Base-by-base conservation (phyloP, 1,140 invertebrate genomes). In the Aphelenchoides besseyi region DNA sequence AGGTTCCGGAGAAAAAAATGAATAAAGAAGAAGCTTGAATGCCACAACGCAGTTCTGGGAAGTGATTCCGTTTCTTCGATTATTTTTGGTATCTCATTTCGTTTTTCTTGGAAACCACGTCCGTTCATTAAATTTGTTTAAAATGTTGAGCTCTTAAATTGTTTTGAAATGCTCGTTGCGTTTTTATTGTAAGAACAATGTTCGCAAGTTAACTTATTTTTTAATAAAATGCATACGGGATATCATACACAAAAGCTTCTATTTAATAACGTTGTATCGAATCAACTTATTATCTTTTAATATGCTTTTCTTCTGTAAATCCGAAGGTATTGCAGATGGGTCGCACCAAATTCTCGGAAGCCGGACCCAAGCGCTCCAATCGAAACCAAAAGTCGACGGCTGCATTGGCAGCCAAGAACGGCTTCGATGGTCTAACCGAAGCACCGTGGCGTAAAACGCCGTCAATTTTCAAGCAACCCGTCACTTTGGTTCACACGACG, bases 391-490 rank as follows among this genome's bases (percentile, higher is more conserved):
- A 68, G 76, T 36, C 12, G 36, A 37, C 54, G 26, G 16, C 36
- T 18, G 12, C 63, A 30, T 55, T 30, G 30, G n/a, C 53, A 1
- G 29, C 69, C 18, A 79, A 77, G 41, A 81, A 73, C 8, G 77
- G 78, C 37, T 79, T 79, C 59, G 78, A 79, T 59, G 78, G 78
- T 33, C 59, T 66, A 16, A 28, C 97, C 28, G 91, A 94, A 35
- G 91, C 95, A 64, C 95, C 96, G 23, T 97, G 97, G 68, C 88
- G 95, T 70, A 95, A 98, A 87, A 98, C 95, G 3, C 94, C 94
- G 1, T 97, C 94, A 1, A 97, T 98, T 83, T 98, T 98, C 82
- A 98, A 98, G 84, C 95, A 98, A 84, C 95, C 95, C 18, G 95
- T 98, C 0, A 97, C 94, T 2, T 91, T 97, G 23, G 90, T 93